A percentile compares a stretch with the other conserved stretches of the same genome.
These are phyloP conservation scores for Galerucella pusilla DNA, from an alignment of 2,888 invertebrate species.

Conservation along the genomic window DNA sequence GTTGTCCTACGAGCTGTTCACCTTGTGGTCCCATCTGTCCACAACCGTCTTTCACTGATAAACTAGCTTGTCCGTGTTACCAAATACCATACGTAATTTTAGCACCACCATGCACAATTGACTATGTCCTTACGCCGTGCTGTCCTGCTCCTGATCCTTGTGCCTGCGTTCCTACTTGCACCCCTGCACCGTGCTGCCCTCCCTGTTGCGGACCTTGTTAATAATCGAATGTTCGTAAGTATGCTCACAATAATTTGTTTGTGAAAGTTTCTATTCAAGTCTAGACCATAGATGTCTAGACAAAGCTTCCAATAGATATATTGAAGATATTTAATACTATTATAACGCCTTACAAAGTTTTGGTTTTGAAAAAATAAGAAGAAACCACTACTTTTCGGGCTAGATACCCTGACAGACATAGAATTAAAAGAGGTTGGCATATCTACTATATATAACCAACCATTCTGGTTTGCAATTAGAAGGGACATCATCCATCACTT, in stretches of 20 bases:
- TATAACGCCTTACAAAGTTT: no score
- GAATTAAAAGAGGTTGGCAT: no score
- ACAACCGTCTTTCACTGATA: conserved; percentile 7
- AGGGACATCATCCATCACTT: no score
- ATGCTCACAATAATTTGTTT: neutral
- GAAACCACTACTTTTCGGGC: no score
- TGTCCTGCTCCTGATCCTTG: conserved; percentile 12
- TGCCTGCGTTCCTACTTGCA: neutral
- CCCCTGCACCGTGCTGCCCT: neutral
- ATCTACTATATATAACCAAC: no score
- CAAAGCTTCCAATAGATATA: no score
- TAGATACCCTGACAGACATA: no score
- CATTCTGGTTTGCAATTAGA: no score
- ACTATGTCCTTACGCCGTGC: conserved; percentile 1
- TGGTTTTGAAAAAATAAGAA: no score
- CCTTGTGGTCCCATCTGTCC: conserved; percentile 14
- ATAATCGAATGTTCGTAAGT: neutral
- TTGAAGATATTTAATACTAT: no score
- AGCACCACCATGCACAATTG: conserved; percentile 16
- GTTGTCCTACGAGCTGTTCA: neutral
- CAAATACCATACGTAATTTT: conserved; percentile 33
- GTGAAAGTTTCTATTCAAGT: no score
- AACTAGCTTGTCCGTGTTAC: conserved; percentile 38
- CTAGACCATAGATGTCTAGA: no score
- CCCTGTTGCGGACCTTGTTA: conserved; percentile 4